Evolutionary conservation across 2,113 vertebrate genomes (phyloP).

Genomic region (Protobothrops mucrosquamatus): DNA sequence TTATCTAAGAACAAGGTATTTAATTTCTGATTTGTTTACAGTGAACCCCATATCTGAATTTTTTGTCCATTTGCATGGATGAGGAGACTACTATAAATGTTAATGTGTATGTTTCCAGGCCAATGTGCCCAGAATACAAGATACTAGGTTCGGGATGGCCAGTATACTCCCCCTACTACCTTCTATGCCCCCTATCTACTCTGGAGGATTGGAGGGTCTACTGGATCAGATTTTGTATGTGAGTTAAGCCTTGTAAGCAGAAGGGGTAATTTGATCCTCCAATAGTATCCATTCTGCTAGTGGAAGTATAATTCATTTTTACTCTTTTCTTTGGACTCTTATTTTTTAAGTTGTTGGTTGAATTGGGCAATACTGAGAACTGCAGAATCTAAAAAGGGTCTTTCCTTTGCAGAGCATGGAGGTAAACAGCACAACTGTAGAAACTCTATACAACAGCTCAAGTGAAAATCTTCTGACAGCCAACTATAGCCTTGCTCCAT

Average conservation of each 20-base stretch:
- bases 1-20: not conserved
- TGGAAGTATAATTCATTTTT: too few relatives aligned
- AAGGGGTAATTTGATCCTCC: too few relatives aligned
- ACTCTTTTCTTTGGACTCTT: too few relatives aligned
- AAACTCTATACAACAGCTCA: conserved; percentile 61
- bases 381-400: not conserved
- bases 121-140: not conserved
- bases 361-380: too few relatives aligned
- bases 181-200: not conserved
- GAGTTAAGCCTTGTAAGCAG: too few relatives aligned
- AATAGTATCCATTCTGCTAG: too few relatives aligned
- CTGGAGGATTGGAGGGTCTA: not conserved
- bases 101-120: not conserved
- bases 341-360: too few relatives aligned
- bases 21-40: not conserved
- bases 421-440: conserved; percentile 72
- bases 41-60: not conserved
- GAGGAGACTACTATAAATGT: not conserved
- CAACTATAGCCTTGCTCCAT: conserved; percentile 74
- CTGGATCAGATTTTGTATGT: too few relatives aligned
- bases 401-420: conserved; percentile 86
- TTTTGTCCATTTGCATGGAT: not conserved
- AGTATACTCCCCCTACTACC: rapidly evolving
- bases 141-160: not conserved
- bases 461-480: conserved; percentile 65